Conservation (phyloP, 2,797 vertebrate genomes). For the Acanthurus lineatus region DNA sequence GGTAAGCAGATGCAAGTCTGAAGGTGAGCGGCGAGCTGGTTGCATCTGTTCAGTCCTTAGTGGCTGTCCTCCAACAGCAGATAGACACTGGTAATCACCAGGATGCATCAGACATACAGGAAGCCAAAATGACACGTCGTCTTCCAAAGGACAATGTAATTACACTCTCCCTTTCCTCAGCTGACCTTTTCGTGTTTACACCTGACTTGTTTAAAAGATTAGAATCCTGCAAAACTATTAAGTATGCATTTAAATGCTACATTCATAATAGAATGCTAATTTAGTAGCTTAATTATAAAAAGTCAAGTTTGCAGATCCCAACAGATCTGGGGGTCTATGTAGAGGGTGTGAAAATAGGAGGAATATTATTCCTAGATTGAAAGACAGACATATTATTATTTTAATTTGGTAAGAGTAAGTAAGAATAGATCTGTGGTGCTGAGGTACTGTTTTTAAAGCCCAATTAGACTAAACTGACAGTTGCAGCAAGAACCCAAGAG, state of each 20-base stretch:
- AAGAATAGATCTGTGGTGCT: no score
- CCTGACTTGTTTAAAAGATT: not conserved
- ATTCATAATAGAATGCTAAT: not conserved
- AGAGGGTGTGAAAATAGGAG: not conserved
- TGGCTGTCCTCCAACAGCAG: slow-evolving; percentile 78
- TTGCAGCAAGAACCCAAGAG: no score
- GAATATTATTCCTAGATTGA: not conserved
- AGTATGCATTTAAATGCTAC: not conserved
- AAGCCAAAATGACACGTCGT: slow-evolving; percentile 5
- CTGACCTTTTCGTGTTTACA: not conserved
- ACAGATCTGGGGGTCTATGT: not conserved
- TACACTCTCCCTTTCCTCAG: not conserved
- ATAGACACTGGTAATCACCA: slow-evolving; percentile 48
- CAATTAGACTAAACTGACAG: no score
- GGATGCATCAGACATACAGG: slow-evolving; percentile 19
- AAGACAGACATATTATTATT: not conserved
- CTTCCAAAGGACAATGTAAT: slow-evolving; percentile 58
- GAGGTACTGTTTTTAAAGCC: no score
- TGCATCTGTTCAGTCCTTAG: slow-evolving; percentile 78
- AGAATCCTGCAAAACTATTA: not conserved
- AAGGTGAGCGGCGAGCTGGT: slow-evolving; percentile 74
- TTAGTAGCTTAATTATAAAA: not conserved
- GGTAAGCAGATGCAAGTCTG: slow-evolving; percentile 61
- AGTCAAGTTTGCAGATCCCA: not conserved
- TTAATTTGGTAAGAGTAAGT: no score